phyloP scores from a whole-genome alignment of 1,140 invertebrate species.

The Conopomorpha cramerella region DNA sequence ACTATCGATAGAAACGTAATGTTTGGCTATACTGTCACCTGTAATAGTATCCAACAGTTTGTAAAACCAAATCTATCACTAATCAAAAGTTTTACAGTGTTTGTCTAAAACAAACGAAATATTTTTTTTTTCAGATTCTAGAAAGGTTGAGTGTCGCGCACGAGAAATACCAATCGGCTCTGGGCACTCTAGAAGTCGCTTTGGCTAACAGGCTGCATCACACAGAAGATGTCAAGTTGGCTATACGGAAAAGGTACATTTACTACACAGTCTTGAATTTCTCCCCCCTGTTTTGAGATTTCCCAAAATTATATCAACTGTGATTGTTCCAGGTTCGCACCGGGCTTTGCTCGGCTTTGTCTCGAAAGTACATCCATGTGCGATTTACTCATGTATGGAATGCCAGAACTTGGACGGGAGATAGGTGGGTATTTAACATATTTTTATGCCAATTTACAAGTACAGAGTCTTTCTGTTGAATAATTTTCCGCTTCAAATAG shows the following conservation, averaged over 20 bases:
- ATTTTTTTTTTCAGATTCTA: constrained; percentile 21
- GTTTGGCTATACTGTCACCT: not conserved
- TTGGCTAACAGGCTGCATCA: constrained; percentile 76
- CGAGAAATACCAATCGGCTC: constrained; percentile 34
- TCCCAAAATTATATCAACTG: not conserved
- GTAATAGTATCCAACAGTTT: not conserved
- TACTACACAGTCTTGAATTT: too few species aligned
- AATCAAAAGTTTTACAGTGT: too few species aligned
- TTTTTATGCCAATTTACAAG: too few species aligned
- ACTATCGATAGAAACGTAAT: too few species aligned
- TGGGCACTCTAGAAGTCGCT: constrained; percentile 22
- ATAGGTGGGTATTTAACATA: constrained; percentile 72
- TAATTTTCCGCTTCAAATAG: too few species aligned
- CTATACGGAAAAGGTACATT: constrained; percentile 73
- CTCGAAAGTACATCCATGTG: constrained; percentile 84
- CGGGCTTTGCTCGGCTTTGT: constrained; percentile 79
- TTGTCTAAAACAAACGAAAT: too few species aligned
- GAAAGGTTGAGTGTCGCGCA: constrained; percentile 35
- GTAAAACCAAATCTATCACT: not conserved
- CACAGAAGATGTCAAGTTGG: constrained; percentile 80
- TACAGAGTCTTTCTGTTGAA: too few species aligned
- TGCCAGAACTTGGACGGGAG: constrained; percentile 78
- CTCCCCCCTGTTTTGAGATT: too few species aligned
- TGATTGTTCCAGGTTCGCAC: constrained; percentile 65
- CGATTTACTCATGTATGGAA: constrained; percentile 77